These are phyloP conservation scores for Hemitrygon akajei DNA, from an alignment of 2,797 vertebrate species.

Conservation along the genomic window DNA sequence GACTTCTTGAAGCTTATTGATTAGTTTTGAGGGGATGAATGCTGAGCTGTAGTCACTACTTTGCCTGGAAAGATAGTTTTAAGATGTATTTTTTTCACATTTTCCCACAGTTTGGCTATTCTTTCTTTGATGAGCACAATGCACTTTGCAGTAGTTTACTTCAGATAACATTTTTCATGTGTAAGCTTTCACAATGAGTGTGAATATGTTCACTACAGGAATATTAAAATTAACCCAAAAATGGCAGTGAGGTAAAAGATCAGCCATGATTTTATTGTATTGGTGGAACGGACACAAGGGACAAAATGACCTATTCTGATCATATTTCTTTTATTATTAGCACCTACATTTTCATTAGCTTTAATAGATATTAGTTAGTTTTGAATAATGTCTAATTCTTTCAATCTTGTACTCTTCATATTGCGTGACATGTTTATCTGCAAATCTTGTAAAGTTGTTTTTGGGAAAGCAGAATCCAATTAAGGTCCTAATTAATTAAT, in stretches of 20 bases:
- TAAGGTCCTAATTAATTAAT: neutral
- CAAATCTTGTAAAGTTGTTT: neutral
- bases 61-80: neutral
- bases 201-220: neutral
- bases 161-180: neutral
- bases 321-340: neutral
- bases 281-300: too few species aligned
- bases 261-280: too few species aligned
- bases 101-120: neutral
- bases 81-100: neutral
- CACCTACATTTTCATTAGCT: neutral
- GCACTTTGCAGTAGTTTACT: neutral
- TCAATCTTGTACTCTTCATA: neutral
- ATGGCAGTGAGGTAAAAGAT: too few species aligned
- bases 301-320: too few species aligned
- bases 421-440: neutral
- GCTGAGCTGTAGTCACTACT: neutral
- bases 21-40: too few species aligned
- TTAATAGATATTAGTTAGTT: neutral
- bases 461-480: neutral
- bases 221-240: neutral
- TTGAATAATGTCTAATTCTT: neutral
- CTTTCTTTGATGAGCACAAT: neutral
- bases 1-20: too few species aligned
- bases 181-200: neutral